A percentile compares a stretch with the other conserved stretches of the same genome.
Evolutionary conservation across 2,113 vertebrate genomes (phyloP).

Genomic region (Gadus chalcogrammus): DNA sequence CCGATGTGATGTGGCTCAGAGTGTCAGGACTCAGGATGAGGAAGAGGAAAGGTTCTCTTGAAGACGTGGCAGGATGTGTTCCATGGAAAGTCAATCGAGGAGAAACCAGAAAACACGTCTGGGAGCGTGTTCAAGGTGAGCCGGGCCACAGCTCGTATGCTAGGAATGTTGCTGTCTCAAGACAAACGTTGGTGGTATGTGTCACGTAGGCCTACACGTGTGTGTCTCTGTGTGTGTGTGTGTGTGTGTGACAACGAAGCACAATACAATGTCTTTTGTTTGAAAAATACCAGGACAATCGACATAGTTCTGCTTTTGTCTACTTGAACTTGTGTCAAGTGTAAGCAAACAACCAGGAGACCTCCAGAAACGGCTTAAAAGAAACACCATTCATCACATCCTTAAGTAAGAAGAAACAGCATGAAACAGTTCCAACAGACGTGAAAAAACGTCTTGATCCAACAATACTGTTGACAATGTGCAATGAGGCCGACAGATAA

Average conservation of each 20-base stretch:
- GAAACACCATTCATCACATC: no score
- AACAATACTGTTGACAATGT: background rate
- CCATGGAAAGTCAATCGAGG: constrained; percentile 58
- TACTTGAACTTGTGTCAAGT: no score
- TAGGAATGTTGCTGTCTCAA: constrained; percentile 44
- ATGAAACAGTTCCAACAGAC: no score
- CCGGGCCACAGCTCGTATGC: constrained; percentile 46
- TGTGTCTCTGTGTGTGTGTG: background rate
- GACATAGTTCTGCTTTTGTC: no score
- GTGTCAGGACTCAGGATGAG: constrained; percentile 37
- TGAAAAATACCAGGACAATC: no score
- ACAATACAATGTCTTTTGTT: background rate
- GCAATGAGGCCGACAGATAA: background rate
- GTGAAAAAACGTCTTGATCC: background rate
- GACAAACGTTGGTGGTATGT: constrained; percentile 35
- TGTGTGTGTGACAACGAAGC: background rate
- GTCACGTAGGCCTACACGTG: constrained; percentile 3
- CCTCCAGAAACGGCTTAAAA: no score
- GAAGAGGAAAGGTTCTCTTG: constrained; percentile 55
- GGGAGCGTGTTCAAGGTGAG: constrained; percentile 2
- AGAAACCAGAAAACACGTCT: constrained; percentile 14
- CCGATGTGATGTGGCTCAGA: constrained; percentile 44
- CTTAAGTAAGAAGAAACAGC: no score
- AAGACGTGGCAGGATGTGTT: constrained; percentile 58
- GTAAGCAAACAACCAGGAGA: background rate